These are phyloP conservation scores for Steatornis caripensis DNA, from an alignment of 2,113 vertebrate genomes.

Conservation along the genomic window DNA sequence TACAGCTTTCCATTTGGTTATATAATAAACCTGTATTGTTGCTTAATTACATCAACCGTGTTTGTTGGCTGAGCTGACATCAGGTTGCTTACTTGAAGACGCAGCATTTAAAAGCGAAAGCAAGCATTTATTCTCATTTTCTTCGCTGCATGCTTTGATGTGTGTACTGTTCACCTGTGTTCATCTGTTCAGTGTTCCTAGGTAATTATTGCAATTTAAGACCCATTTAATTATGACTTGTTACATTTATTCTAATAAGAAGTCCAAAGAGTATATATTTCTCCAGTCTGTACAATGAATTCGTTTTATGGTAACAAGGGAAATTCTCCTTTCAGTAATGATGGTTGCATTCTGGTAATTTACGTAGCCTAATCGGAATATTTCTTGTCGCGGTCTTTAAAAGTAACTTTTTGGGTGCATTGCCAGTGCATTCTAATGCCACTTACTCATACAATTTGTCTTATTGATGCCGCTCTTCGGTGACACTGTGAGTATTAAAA, in stretches of 20 bases:
- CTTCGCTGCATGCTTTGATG: neutral
- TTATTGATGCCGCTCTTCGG: neutral
- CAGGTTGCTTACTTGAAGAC: neutral
- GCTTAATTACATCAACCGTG: slow-evolving; percentile 29
- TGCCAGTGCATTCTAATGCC: neutral
- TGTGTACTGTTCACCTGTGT: neutral
- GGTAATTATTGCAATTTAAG: slow-evolving; percentile 46
- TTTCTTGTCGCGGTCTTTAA: neutral
- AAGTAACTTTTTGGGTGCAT: neutral
- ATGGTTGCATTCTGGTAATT: slow-evolving; percentile 16
- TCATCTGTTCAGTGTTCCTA: slow-evolving; percentile 17
- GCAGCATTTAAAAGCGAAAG: neutral
- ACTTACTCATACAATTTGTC: neutral
- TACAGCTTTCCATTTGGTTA: slow-evolving; percentile 24
- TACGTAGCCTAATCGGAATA: neutral
- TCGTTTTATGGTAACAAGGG: slow-evolving; percentile 1
- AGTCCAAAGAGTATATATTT: slow-evolving; percentile 10
- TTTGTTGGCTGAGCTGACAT: slow-evolving; percentile 7
- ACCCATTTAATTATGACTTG: slow-evolving; percentile 30
- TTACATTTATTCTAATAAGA: slow-evolving; percentile 36
- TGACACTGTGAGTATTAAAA: neutral
- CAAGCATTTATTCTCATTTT: slow-evolving; percentile 16
- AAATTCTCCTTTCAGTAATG: slow-evolving; percentile 18
- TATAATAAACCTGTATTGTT: slow-evolving; percentile 43
- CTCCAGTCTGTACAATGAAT: neutral